Conservation (phyloP, 2,797 vertebrate genomes). For the Okamejei kenojei region DNA sequence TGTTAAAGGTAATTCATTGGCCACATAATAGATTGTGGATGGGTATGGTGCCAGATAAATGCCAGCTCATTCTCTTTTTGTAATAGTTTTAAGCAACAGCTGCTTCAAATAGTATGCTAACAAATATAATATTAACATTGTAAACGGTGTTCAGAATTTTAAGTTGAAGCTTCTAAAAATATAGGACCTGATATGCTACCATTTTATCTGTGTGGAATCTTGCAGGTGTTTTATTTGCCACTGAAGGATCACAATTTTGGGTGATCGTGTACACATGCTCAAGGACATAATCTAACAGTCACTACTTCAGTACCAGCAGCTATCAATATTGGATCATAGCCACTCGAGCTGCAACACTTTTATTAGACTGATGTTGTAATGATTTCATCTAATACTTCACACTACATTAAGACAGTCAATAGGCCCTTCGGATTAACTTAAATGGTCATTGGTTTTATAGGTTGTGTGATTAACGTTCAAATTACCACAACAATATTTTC, state of each 20-base stretch:
- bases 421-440: neutral
- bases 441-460: neutral
- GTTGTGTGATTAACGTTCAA: neutral
- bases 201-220: neutral
- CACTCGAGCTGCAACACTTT: neutral
- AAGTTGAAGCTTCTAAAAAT: neutral
- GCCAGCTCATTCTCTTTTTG: neutral
- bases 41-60: neutral
- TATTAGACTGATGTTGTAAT: neutral
- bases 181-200: neutral
- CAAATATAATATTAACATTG: no score
- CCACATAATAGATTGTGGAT: neutral
- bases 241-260: neutral
- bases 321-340: neutral
- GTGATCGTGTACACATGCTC: neutral
- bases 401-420: neutral
- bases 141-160: neutral
- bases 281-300: conserved; percentile 14
- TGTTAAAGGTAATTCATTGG: neutral
- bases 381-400: neutral
- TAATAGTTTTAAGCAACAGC: neutral
- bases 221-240: neutral
- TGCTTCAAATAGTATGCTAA: neutral
- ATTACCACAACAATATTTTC: neutral
- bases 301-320: neutral